Base-by-base conservation (phyloP, 2,113 vertebrate genomes). In the Junco hyemalis region DNA sequence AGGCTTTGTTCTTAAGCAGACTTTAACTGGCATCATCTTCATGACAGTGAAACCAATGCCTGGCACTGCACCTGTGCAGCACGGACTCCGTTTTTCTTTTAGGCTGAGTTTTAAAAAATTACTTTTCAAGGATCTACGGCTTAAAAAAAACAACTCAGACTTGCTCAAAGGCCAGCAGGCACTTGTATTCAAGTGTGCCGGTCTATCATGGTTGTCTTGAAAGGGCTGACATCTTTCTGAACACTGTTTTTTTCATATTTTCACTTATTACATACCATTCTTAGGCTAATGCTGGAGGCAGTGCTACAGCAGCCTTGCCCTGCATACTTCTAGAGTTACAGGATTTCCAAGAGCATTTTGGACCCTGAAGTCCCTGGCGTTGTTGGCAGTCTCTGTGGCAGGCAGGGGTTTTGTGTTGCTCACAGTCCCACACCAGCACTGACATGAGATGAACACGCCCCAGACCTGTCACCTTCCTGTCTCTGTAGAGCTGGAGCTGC, bases 321-420 rank as follows among this genome's bases (percentile, higher is more conserved):
- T 6, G 0, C 26, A 14, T 18, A 12, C 36, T 56, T 69, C 5
- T 33, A 33, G 38, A 47, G 4, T 33, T 93, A 18, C 8, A 42
- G 36, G 18, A 26, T 80, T 82, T 82, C 25, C 45, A 76, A 5
- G 9, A 76, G 12, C 9, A 5, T 33, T 2, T 6, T 44, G 14
- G 26, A 31, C 16, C 4, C 3, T 1, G 7, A 3, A 35, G 9
- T 24, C 28, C 14, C 11, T 2, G 1, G 33, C 73, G 14, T 1
- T 57, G 6, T 24, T 92, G 5, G 7, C 6, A 54, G 26, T 50
- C 38, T 50, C 18, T 53, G 31, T 29, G 69, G 38, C 22, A 64
- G 16, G 7, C 36, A 36, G 28, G 10, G 20, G 23, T 65, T 87
- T 53, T 90, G 6, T 68, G 44, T 63, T 51, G 13, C 6, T 35